Conservation (phyloP, 1,140 invertebrate species). For the Ridgeia piscesae region DNA sequence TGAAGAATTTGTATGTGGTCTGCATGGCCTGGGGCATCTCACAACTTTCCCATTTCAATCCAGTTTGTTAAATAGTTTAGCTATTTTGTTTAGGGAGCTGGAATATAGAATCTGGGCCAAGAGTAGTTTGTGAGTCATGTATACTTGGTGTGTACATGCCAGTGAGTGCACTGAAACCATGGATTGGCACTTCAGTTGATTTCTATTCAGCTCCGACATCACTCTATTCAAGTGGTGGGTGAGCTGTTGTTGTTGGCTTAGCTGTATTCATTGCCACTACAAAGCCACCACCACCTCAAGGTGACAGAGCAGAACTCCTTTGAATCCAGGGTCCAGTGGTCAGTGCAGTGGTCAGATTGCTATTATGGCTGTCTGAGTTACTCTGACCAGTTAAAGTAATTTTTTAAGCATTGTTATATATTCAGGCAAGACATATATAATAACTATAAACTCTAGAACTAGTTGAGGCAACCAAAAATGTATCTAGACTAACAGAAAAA, state of each 20-base stretch:
- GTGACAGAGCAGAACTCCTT: too few species aligned
- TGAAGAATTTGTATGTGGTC: background rate
- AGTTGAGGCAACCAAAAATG: too few species aligned
- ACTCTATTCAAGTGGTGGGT: background rate
- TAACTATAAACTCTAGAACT: too few species aligned
- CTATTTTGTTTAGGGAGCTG: background rate
- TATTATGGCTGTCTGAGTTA: background rate
- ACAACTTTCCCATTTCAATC: background rate
- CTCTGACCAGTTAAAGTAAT: background rate
- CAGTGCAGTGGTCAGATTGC: background rate
- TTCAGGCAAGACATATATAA: background rate
- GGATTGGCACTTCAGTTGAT: background rate
- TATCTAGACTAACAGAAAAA: background rate
- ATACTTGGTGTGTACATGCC: background rate
- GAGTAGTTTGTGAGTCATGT: background rate
- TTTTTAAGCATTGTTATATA: background rate
- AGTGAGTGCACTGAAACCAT: background rate
- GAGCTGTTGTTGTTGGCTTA: background rate
- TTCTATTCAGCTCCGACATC: background rate
- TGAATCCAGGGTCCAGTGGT: too few species aligned
- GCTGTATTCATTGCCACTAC: background rate
- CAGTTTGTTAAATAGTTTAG: background rate
- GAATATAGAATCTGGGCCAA: background rate
- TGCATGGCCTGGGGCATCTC: background rate
- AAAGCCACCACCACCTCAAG: background rate